Evolutionary conservation across 2,888 invertebrate genomes (phyloP), one percentile per base, ranked within the genome.

Genomic region (Clunio marinus): DNA sequence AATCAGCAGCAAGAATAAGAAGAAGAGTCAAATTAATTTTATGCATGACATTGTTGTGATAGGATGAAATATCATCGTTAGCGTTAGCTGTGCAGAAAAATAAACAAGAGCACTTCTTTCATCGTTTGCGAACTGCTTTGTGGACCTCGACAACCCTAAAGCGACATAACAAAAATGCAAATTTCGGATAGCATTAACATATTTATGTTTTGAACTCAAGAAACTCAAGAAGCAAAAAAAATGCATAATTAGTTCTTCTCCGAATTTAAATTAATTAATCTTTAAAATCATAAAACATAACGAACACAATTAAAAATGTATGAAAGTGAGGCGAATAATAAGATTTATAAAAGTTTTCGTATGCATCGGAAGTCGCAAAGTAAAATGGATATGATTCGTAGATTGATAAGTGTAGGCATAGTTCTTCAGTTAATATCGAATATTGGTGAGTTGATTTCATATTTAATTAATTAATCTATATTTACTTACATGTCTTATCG

Each of bases 41-140:
- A 66, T 66, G 66, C 66, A 66, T 66, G 66, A 66, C 66, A 66
- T 66, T 66, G 66, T 66, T 35, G 55, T 63, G 66, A 55, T 55
- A 66, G 46, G 41, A 57, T 57, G 57, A 57, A 57, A 57, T 57
- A 27, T 57, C 57, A 57, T 57, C 57, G 57, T 57, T 32, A 32
- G 32, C n/a, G 10, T 32, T 57, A 27, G 57, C 57, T 57, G 57
- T 25, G 25, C 57, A 27, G 57, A 27, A 27, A 57, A 57, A 57
- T n/a, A 27, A 57, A 27, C 57, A 27, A 57, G 27, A 57, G 20
- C 17, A 17, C 24, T 25, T 57, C 57, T 57, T 25, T 51, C 27
- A 57, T 57, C 25, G 45, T 32, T 32, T 32, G 35, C 35, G 5
- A 32, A 8, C 35, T 32, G 35, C 35, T 32, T 5, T 32, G 20